Conservation (phyloP, 30 jellyfish, hydroid and myxozoan species). For the Chrysaora quinquecirrha region DNA sequence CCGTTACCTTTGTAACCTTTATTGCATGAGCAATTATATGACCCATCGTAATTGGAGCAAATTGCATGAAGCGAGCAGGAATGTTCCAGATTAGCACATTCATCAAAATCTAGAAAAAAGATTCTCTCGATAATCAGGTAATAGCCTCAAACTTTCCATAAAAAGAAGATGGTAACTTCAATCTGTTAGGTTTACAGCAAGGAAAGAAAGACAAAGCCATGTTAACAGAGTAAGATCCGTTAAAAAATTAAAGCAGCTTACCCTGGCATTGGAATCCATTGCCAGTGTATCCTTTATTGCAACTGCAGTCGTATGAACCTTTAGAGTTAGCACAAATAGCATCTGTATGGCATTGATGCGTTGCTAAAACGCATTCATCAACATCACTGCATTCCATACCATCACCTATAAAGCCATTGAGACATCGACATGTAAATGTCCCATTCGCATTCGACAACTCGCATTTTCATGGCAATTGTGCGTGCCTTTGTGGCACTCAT, state of each 20-base stretch:
- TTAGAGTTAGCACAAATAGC: conserved; percentile 31
- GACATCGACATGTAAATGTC: conserved; percentile 43
- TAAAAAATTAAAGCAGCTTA: no score
- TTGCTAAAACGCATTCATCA: conserved; percentile 42
- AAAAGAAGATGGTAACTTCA: no score
- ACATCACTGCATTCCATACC: conserved; percentile 64
- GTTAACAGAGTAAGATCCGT: no score
- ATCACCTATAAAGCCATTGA: conserved; percentile 59
- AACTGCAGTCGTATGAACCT: conserved; percentile 25
- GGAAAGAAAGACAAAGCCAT: no score
- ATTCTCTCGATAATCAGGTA: no score
- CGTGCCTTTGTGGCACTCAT: conserved; percentile 26
- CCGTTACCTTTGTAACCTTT: conserved; percentile 72
- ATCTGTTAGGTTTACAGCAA: no score
- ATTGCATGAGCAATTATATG: conserved; percentile 33
- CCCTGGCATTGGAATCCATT: no score
- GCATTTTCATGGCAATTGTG: conserved; percentile 53
- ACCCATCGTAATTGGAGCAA: conserved; percentile 44
- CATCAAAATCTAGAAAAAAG: conserved; percentile 28
- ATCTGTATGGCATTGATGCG: conserved; percentile 32
- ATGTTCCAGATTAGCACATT: conserved; percentile 8
- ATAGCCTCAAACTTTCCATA: no score
- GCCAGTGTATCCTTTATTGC: conserved; percentile 49
- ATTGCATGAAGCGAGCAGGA: conserved; percentile 39
- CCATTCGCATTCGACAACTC: conserved; percentile 51